These are phyloP conservation scores for Otocyon megalotis DNA, from an alignment of 2,113 vertebrate species.

Conservation along the genomic window DNA sequence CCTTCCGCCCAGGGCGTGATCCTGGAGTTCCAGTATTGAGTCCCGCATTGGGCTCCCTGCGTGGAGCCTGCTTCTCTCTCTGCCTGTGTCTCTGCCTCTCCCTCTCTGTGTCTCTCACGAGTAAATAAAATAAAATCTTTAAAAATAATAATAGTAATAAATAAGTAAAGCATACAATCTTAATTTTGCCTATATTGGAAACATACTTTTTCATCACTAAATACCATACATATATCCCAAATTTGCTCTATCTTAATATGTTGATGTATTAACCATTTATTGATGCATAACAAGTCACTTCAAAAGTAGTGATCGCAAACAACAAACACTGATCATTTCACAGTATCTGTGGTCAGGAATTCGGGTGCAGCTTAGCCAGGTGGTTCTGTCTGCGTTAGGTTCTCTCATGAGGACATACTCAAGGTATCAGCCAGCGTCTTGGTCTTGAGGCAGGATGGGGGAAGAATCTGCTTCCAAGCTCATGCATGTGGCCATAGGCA, in stretches of 20 bases:
- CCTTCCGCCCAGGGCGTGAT: no score
- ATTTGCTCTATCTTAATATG: not conserved
- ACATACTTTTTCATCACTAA: not conserved
- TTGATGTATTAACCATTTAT: not conserved
- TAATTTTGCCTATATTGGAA: not conserved
- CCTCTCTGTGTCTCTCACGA: no score
- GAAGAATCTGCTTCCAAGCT: not conserved
- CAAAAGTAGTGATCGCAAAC: not conserved
- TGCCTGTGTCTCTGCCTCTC: no score
- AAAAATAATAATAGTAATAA: no score
- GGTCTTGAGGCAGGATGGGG: not conserved
- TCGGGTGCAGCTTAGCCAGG: not conserved
- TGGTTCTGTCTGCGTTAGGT: not conserved
- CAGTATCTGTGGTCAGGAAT: not conserved
- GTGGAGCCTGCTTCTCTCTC: no score
- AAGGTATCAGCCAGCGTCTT: not conserved
- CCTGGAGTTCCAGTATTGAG: no score
- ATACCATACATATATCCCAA: not conserved
- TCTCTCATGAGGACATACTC: not conserved
- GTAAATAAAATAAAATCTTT: no score
- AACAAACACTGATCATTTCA: not conserved
- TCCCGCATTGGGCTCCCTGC: no score
- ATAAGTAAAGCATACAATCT: no score
- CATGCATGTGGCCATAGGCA: accelerated
- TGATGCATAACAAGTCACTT: not conserved